Evolutionary conservation across 2,888 invertebrate species (phyloP).

Genomic region (Glaucopsyche alexis): DNA sequence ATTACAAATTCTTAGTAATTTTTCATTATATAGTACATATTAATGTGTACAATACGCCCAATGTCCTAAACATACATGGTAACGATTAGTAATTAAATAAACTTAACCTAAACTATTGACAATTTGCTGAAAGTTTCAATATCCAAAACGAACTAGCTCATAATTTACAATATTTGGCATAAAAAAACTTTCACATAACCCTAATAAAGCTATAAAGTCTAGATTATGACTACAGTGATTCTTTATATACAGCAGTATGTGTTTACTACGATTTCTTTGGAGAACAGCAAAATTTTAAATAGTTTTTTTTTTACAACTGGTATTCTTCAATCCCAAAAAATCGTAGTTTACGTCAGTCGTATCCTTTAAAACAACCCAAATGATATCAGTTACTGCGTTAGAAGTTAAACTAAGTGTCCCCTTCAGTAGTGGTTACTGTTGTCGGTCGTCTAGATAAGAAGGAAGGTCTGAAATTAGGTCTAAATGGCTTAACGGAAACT

Average conservation of each 20-base stretch:
- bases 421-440: conserved; percentile 49
- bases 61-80: conserved; percentile 56
- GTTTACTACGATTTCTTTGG: conserved; percentile 36
- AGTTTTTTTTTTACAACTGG: conserved; percentile 6
- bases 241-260: conserved; percentile 51
- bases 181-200: conserved; percentile 66
- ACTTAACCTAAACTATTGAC: conserved; percentile 61
- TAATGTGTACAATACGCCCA: conserved; percentile 57
- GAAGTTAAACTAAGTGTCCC: conserved; percentile 42
- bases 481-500: conserved; percentile 61
- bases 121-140: conserved; percentile 72
- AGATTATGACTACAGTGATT: conserved; percentile 69
- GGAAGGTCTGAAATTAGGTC: conserved; percentile 65
- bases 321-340: conserved; percentile 32
- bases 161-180: conserved; percentile 77
- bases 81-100: conserved; percentile 70
- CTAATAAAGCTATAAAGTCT: conserved; percentile 75
- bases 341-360: conserved; percentile 37
- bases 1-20: conserved; percentile 63
- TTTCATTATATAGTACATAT: conserved; percentile 52
- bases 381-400: conserved; percentile 35
- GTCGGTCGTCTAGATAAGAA: conserved; percentile 65
- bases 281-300: conserved; percentile 27
- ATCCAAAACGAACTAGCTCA: conserved; percentile 70
- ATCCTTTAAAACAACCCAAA: conserved; percentile 42